A percentile compares a stretch with the other conserved stretches of the same genome.
These are phyloP conservation scores for Leuciscus waleckii DNA, from an alignment of 2,797 vertebrate genomes.

Conservation along the genomic window DNA sequence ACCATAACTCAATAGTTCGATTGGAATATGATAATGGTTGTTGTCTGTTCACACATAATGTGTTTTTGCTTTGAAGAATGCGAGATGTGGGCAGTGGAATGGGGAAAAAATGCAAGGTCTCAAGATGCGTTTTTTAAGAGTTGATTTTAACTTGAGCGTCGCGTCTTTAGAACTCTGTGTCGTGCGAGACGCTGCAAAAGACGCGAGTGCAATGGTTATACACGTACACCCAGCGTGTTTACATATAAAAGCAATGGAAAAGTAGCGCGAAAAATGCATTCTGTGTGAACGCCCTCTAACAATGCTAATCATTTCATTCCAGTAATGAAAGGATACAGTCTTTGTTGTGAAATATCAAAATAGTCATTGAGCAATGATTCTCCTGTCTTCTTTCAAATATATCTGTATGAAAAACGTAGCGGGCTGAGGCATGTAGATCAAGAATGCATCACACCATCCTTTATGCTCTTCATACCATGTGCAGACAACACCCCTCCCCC, in stretches of 20 bases:
- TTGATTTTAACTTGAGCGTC: no score
- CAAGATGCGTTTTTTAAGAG: background rate
- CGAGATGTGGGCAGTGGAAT: no score
- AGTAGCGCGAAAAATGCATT: no score
- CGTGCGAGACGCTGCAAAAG: no score
- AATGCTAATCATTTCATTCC: background rate
- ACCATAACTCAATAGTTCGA: background rate
- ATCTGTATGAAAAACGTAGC: constrained; percentile 61
- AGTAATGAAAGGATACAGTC: background rate
- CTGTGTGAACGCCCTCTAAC: no score
- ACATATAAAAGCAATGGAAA: no score
- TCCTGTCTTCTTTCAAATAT: background rate
- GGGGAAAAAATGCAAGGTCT: background rate
- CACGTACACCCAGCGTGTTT: no score
- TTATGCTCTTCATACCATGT: constrained; percentile 63
- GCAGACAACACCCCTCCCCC: constrained; percentile 62
- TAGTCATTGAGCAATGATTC: background rate
- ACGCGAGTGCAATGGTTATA: no score
- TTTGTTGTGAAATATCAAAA: constrained; percentile 18
- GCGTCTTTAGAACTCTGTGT: no score
- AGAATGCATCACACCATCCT: constrained; percentile 59
- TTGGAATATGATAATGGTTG: background rate
- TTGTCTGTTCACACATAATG: no score
- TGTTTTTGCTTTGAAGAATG: no score
- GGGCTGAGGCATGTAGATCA: constrained; percentile 67